These are phyloP conservation scores for Machimus rusticus DNA, from an alignment of 2,888 invertebrate species.

Conservation along the genomic window DNA sequence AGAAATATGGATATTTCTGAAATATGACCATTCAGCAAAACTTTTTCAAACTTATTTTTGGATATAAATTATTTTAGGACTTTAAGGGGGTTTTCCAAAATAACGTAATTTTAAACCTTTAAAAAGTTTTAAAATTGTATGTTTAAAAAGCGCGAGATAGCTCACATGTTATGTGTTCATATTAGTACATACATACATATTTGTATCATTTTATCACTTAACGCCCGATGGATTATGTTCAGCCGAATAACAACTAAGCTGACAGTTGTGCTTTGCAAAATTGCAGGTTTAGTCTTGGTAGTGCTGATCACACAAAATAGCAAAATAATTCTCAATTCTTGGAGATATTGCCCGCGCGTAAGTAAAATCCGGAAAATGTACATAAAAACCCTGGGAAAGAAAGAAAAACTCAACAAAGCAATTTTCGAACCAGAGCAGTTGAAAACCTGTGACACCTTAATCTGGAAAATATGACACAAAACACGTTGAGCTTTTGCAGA, in stretches of 20 bases:
- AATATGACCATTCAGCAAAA: too few species aligned
- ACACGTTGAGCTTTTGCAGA: conserved; percentile 47
- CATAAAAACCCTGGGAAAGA: not conserved
- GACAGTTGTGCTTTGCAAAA: not conserved
- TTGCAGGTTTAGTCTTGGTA: not conserved
- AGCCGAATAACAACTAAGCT: not conserved
- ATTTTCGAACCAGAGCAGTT: conserved; percentile 24
- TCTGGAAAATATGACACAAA: conserved; percentile 50
- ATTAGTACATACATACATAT: too few species aligned
- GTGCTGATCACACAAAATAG: not conserved
- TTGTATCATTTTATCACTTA: not conserved
- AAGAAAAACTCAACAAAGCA: conserved; percentile 30
- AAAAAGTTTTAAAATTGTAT: not conserved
- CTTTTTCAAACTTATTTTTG: too few species aligned
- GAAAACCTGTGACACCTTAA: conserved; percentile 49
- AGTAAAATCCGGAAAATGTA: not conserved
- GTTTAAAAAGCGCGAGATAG: not conserved
- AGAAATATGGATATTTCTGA: too few species aligned
- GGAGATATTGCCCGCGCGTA: not conserved
- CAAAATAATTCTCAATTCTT: conserved; percentile 28
- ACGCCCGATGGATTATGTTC: not conserved
- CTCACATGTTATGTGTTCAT: not conserved
- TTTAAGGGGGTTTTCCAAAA: too few species aligned
- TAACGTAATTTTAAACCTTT: not conserved
- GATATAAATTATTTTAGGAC: too few species aligned